Conservation (phyloP, 2,888 invertebrate genomes). For the Heliothis peltigera region DNA sequence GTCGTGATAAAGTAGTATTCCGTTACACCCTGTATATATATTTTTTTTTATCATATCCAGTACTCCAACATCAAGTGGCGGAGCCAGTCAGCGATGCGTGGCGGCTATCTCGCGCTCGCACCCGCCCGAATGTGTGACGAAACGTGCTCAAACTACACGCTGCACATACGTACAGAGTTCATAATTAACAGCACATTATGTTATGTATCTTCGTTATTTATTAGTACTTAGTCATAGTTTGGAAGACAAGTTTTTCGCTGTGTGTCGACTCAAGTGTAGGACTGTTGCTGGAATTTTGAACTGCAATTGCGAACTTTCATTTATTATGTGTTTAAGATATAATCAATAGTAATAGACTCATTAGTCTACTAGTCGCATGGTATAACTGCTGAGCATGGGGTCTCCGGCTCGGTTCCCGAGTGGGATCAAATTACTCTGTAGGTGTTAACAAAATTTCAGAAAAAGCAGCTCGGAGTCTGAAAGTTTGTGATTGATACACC, state of each 20-base stretch:
- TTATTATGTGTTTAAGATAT: too few species aligned
- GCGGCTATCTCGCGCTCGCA: conserved; percentile 71
- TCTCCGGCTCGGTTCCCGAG: too few species aligned
- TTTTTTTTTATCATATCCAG: conserved; percentile 25
- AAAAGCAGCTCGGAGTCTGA: too few species aligned
- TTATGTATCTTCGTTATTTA: conserved; percentile 38
- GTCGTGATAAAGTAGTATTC: too few species aligned
- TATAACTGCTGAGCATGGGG: too few species aligned
- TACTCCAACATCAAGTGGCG: conserved; percentile 8
- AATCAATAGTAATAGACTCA: too few species aligned
- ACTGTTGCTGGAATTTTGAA: neutral
- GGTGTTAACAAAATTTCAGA: too few species aligned
- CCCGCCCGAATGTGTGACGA: conserved; percentile 60
- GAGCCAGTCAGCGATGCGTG: conserved; percentile 60
- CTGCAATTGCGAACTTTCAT: neutral
- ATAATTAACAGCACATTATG: conserved; percentile 40
- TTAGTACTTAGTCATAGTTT: conserved; percentile 8
- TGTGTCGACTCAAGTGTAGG: neutral
- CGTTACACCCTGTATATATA: neutral
- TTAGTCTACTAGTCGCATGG: too few species aligned
- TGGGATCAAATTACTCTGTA: too few species aligned
- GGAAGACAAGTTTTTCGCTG: neutral
- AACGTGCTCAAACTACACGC: conserved; percentile 47
- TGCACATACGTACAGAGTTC: conserved; percentile 34
- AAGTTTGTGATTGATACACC: too few species aligned